These are phyloP conservation scores for Oligia strigilis DNA, from an alignment of 2,888 invertebrate genomes.

Conservation along the genomic window DNA sequence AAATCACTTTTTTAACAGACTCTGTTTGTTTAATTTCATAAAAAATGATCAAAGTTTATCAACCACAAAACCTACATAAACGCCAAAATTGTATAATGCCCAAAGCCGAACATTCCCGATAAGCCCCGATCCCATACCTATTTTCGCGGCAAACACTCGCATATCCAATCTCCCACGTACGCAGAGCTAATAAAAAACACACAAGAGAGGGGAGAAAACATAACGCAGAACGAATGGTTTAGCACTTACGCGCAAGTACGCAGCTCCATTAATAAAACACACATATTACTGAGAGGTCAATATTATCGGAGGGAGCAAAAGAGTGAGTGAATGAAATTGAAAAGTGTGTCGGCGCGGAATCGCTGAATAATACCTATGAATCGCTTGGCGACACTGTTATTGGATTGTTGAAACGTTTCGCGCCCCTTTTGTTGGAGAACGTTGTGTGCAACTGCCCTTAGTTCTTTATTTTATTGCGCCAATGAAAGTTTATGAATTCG, in stretches of 20 bases:
- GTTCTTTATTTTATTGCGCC: constrained; percentile 8
- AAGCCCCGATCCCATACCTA: constrained; percentile 24
- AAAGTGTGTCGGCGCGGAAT: constrained; percentile 64
- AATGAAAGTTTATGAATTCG: neutral
- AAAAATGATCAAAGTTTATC: neutral
- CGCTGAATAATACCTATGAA: constrained; percentile 48
- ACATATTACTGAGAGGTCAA: constrained; percentile 73
- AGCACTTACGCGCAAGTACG: constrained; percentile 71
- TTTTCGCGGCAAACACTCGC: constrained; percentile 46
- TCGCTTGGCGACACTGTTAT: constrained; percentile 60
- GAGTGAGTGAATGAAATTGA: constrained; percentile 70
- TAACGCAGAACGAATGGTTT: constrained; percentile 71
- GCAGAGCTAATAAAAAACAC: constrained; percentile 63
- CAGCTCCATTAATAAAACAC: constrained; percentile 77
- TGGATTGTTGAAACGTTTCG: constrained; percentile 58
- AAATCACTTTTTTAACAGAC: neutral
- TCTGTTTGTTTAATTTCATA: neutral
- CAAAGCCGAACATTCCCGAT: constrained; percentile 28
- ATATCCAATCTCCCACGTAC: constrained; percentile 54
- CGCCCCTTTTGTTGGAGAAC: constrained; percentile 36
- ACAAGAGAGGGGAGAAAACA: constrained; percentile 56
- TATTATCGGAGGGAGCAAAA: constrained; percentile 65
- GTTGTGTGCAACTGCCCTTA: constrained; percentile 7
- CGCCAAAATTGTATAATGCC: neutral
- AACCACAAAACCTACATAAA: neutral